Conservation (phyloP, 2,888 invertebrate genomes). For the Ferdinandea cuprea region DNA sequence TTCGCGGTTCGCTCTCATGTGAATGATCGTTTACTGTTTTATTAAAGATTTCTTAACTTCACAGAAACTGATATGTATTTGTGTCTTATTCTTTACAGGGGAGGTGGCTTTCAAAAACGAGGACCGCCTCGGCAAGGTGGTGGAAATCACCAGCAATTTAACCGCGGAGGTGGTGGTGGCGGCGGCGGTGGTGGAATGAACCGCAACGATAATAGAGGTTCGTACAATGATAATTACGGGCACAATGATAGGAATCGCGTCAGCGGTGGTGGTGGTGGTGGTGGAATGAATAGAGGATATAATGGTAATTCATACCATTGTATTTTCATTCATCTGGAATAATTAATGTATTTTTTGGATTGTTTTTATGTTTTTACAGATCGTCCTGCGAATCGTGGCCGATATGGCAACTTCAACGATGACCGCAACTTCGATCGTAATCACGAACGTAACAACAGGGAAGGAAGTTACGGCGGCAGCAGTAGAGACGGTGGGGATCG, state of each 20-base stretch:
- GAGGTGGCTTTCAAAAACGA: slow-evolving; percentile 83
- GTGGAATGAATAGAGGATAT: slow-evolving; percentile 84
- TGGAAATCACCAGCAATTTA: slow-evolving; percentile 78
- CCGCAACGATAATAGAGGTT: slow-evolving; percentile 78
- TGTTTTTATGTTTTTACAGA: slow-evolving; percentile 76
- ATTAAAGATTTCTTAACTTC: neutral
- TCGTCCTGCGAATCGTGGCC: slow-evolving; percentile 82
- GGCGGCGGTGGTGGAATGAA: slow-evolving; percentile 73
- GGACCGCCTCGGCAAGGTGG: slow-evolving; percentile 83
- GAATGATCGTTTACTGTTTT: neutral
- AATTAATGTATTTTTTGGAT: slow-evolving; percentile 26
- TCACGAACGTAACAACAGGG: slow-evolving; percentile 81
- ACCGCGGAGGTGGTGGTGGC: slow-evolving; percentile 78
- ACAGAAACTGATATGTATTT: neutral
- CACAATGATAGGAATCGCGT: slow-evolving; percentile 83
- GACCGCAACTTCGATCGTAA: slow-evolving; percentile 81
- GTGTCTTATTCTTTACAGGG: slow-evolving; percentile 71
- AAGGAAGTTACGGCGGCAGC: slow-evolving; percentile 80
- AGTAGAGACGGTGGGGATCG: slow-evolving; percentile 83
- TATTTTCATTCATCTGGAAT: slow-evolving; percentile 60
- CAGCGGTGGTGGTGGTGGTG: slow-evolving; percentile 80
- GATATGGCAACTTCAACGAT: slow-evolving; percentile 83
- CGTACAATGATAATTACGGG: slow-evolving; percentile 84
- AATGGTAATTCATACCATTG: slow-evolving; percentile 82
- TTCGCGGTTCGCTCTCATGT: no score